Evolutionary conservation across 2,888 invertebrate genomes (phyloP).

Genomic region (Dione juno): DNA sequence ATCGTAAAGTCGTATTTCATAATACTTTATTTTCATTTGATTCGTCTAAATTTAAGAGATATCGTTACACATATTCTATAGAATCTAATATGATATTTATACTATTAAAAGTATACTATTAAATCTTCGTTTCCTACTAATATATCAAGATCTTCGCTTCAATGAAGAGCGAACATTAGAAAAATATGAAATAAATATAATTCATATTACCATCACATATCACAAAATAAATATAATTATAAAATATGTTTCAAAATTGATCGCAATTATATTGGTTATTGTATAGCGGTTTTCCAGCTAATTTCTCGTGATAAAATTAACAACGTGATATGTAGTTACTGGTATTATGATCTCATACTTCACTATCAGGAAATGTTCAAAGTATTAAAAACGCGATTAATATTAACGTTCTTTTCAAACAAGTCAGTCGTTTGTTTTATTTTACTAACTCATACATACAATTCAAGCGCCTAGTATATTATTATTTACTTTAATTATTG

Average conservation of each 20-base stretch:
- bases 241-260: not conserved
- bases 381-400: conserved; percentile 14
- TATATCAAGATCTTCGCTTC: too few species aligned
- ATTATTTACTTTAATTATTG: not conserved
- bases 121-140: too few species aligned
- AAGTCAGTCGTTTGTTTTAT: conserved; percentile 1
- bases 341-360: conserved; percentile 35
- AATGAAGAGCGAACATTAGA: too few species aligned
- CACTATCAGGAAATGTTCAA: conserved; percentile 29
- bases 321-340: conserved; percentile 30
- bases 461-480: not conserved
- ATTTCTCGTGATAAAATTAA: conserved; percentile 27
- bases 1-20: too few species aligned
- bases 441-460: not conserved
- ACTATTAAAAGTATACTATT: too few species aligned
- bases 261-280: conserved; percentile 3
- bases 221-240: not conserved
- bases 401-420: conserved; percentile 1
- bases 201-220: too few species aligned
- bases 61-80: too few species aligned
- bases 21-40: too few species aligned
- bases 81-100: too few species aligned
- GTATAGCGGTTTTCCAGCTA: conserved; percentile 25
- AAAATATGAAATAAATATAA: not conserved
- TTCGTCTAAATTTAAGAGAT: too few species aligned